Base-by-base conservation (phyloP, 2,888 invertebrate species). In the Seira musarum region DNA sequence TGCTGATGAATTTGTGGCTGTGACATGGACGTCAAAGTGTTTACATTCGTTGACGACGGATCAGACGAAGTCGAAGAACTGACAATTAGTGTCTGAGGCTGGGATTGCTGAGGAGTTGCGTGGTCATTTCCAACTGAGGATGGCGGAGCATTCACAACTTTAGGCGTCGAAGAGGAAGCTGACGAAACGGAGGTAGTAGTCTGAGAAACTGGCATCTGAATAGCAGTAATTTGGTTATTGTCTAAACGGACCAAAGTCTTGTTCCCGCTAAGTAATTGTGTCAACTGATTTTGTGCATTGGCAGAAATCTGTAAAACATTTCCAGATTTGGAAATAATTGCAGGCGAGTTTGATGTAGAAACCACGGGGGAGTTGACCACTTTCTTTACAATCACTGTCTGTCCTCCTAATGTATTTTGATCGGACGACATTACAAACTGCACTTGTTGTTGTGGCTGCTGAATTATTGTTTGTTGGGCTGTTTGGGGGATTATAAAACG, bases 311-410 rank as follows among this genome's bases (percentile, higher is more conserved):
- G 76, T 21, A 81, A 61, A 40, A 72, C 61, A 66, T 57, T 65
- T 2, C 60, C 60, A 35, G 82, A 25, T 63, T 70, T 75, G 10
- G 63, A 64, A 2, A 76, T 24, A 19, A 64, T 25, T 2, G 71
- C 63, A 22, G 71, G 30, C 5, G 74, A 25, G 19, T 35, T 40
- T 2, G 69, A 46, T 19, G 66, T 25, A 30, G 68, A 64, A 46
- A 63, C 46, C 24, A 30, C 30, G 30, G 30, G 30, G 8, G 30
- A 30, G n/a, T 81, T 81, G 17, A 83, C 30, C 22, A 82, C 57
- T 65, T 83, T 83, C 60, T 83, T 83, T 22, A 83, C 78, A 0
- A 83, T n/a, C 1, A 83, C 66, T 49, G 71, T 80, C 25, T 82
- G 82, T n/a, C 83, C 83, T 5, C 30, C n/a, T n/a, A n/a, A n/a